Base-by-base conservation (phyloP, 1,140 invertebrate genomes). In the Aleiodes sp. region DNA sequence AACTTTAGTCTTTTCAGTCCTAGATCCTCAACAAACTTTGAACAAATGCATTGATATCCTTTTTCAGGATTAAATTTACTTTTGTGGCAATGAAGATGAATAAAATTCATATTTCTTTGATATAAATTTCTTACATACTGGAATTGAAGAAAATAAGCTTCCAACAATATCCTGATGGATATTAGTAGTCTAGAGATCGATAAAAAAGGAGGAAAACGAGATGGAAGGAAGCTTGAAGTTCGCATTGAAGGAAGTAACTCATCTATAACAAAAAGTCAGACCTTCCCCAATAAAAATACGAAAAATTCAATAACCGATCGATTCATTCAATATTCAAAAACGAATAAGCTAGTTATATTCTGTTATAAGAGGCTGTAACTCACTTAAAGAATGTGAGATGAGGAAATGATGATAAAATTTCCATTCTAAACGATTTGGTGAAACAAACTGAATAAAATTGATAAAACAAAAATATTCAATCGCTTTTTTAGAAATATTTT, bases 1-100 rank as follows among this genome's bases (percentile, higher is more conserved):
- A 52, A 52, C 46, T 52, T 52, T 24, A 52, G 46, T 52, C 46
- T 24, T 52, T 52, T 52, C 46, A 52, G 46, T 52, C 12, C 46
- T 21, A 43, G 39, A 52, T 52, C 19, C 16, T 52, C 12, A n/a
- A 21, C 12, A 24, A 52, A 52, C 16, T 52, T 52, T 52, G 46
- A 21, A 52, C 46, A 52, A 52, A 52, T 52, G 46, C 46, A 52
- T 52, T 21, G 46, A 52, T 52, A 52, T 52, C 46, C 21, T 24
- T 24, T n/a, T n/a, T n/a, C 16, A 21, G 46, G 46, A 52, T 52
- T 52, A 52, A 52, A 52, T 52, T 52, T 52, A 21, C 14, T 24
- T 52, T 52, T 52, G 14, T 52, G 19, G 9, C 4, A 52, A 52
- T 16, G 14, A 52, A 24, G 12, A 52, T 6, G 12, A 24, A 21